Conservation (phyloP, 2,113 vertebrate genomes). For the Phodopus roborovskii region DNA sequence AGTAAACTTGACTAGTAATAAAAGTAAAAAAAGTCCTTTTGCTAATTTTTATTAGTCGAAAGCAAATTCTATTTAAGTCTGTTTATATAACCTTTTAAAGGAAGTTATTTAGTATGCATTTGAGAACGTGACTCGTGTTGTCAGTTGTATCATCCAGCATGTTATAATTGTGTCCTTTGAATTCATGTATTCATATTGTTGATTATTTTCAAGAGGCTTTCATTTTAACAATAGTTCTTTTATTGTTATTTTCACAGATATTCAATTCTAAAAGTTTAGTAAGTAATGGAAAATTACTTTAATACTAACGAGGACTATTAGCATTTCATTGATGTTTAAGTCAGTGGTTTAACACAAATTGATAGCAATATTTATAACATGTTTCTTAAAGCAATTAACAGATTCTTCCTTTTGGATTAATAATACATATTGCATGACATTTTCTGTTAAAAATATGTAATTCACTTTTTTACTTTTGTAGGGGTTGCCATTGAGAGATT, state of each 20-base stretch:
- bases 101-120: not conserved
- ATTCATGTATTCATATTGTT: not conserved
- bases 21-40: not conserved
- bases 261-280: not conserved
- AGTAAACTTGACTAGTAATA: not conserved
- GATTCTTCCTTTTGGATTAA: not conserved
- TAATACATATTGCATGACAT: rapidly evolving
- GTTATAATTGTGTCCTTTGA: not conserved
- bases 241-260: not conserved
- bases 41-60: not conserved
- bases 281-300: not conserved
- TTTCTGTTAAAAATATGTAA: not conserved
- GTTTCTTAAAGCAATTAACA: not conserved
- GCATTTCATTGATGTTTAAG: not conserved
- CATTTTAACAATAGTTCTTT: not conserved
- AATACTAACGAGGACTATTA: not conserved
- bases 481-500: not conserved
- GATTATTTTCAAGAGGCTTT: not conserved
- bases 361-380: not conserved
- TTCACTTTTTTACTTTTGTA: not conserved
- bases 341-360: not conserved
- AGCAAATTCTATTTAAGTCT: not conserved
- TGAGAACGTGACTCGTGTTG: not conserved
- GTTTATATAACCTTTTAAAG: not conserved
- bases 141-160: not conserved